Percentiles rank a stretch among this genome's conserved stretches.
Conservation (phyloP, 2,888 invertebrate species). For the Loripinus fragilis region DNA sequence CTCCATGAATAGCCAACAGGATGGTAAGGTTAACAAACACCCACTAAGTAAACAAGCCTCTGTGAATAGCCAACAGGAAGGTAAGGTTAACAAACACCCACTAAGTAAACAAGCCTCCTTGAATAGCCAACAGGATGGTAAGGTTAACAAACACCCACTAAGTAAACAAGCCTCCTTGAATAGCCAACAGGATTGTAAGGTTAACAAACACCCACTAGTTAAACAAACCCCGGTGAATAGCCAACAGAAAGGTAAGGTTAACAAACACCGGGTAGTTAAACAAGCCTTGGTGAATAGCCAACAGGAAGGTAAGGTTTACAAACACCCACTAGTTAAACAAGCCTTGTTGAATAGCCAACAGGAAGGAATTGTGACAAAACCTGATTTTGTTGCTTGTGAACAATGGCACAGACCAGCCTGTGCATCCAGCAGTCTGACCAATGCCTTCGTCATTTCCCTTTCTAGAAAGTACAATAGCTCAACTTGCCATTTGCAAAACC, state of each 20-base stretch:
- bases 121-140: too few species aligned
- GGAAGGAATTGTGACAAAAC: slow-evolving; percentile 81
- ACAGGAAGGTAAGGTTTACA: slow-evolving; percentile 79
- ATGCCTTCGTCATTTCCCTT: too few species aligned
- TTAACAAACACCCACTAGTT: too few species aligned
- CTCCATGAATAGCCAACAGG: slow-evolving; percentile 85
- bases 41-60: slow-evolving; percentile 91
- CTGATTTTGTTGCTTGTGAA: too few species aligned
- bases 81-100: slow-evolving; percentile 85
- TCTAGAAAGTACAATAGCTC: too few species aligned
- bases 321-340: slow-evolving; percentile 90
- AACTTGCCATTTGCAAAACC: too few species aligned
- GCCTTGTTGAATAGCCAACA: slow-evolving; percentile 88
- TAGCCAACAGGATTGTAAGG: slow-evolving; percentile 83
- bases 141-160: too few species aligned
- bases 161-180: too few species aligned
- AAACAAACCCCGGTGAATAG: too few species aligned
- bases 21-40: slow-evolving; percentile 83
- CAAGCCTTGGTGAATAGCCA: slow-evolving; percentile 89
- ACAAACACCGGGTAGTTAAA: slow-evolving; percentile 88
- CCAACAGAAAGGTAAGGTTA: slow-evolving; percentile 31
- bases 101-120: slow-evolving; percentile 91
- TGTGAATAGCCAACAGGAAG: slow-evolving; percentile 86
- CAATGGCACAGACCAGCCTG: too few species aligned
- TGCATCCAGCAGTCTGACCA: too few species aligned